Conservation (phyloP, 2,888 invertebrate genomes). For the Pecten maximus region DNA sequence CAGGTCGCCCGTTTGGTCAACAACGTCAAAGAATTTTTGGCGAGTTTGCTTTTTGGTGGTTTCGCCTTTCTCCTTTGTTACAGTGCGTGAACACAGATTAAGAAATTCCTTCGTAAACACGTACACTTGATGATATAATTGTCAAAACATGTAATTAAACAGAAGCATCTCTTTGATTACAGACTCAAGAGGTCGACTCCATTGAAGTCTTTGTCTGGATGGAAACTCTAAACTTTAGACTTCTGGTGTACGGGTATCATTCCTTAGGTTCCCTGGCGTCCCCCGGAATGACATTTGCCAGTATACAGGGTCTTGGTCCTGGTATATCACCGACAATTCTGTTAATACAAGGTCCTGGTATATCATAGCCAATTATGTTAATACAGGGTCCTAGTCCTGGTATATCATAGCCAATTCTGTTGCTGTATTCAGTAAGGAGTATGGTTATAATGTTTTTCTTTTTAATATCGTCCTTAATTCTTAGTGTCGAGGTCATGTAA, state of each 20-base stretch:
- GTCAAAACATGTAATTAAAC: constrained; percentile 4
- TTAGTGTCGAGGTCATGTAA: no score
- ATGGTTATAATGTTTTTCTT: no score
- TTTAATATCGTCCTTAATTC: no score
- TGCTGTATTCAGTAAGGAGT: no score
- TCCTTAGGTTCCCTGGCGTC: background rate
- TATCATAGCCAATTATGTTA: no score
- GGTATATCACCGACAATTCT: no score
- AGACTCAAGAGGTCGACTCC: background rate
- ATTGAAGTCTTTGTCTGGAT: constrained; percentile 13
- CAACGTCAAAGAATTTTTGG: background rate
- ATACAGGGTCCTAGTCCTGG: no score
- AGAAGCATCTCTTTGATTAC: constrained; percentile 22
- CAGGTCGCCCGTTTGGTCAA: constrained; percentile 22
- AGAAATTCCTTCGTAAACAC: background rate
- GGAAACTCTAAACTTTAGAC: background rate
- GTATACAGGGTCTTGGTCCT: background rate
- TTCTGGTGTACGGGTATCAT: background rate
- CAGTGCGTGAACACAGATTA: constrained; percentile 20
- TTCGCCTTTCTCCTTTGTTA: background rate
- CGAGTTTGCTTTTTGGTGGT: constrained; percentile 20
- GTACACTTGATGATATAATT: constrained; percentile 25
- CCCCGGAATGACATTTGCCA: background rate
- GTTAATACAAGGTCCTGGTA: no score
- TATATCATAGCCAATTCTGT: no score